phyloP scores from a whole-genome alignment of 1,140 invertebrate species.

The Drosophila bocki region DNA sequence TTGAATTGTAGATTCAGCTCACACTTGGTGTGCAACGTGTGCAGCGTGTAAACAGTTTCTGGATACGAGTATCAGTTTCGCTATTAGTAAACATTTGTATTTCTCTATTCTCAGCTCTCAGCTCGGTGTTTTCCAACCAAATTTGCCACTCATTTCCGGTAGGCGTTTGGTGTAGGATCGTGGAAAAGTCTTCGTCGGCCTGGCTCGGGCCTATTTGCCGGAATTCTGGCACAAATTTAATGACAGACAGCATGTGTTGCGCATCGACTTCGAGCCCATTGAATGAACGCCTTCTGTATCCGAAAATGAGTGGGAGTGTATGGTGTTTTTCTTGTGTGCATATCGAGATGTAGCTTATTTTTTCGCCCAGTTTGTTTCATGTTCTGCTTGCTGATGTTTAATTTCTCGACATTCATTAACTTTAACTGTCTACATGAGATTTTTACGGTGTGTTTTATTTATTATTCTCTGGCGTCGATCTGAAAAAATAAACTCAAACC shows the following conservation, averaged over 20 bases:
- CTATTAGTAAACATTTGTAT: conserved; percentile 74
- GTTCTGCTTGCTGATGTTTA: conserved; percentile 11
- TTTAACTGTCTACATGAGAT: conserved; percentile 9
- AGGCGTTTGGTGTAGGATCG: conserved; percentile 16
- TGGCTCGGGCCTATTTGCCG: conserved; percentile 28
- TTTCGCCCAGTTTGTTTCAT: conserved; percentile 30
- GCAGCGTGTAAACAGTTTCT: conserved; percentile 66
- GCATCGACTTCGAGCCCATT: conserved; percentile 50
- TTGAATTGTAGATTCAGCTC: conserved; percentile 72
- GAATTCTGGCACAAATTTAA: conserved; percentile 60
- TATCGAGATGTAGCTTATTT: conserved; percentile 58
- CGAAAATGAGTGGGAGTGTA: conserved; percentile 6
- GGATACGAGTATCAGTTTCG: conserved; percentile 57
- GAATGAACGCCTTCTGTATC: conserved; percentile 36
- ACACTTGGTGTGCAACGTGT: conserved; percentile 58
- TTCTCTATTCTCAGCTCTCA: conserved; percentile 42
- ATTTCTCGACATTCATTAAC: conserved; percentile 40
- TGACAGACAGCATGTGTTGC: conserved; percentile 70
- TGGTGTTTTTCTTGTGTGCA: conserved; percentile 15
- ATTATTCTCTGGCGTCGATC: neutral
- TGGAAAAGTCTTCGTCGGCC: conserved; percentile 33
- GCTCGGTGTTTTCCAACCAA: conserved; percentile 39
- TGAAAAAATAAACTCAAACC: neutral
- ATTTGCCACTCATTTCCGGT: conserved; percentile 70
- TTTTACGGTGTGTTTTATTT: conserved; percentile 35